These are phyloP conservation scores for Pogonomyrmex barbatus DNA, from an alignment of 1,140 invertebrate genomes.

Conservation along the genomic window DNA sequence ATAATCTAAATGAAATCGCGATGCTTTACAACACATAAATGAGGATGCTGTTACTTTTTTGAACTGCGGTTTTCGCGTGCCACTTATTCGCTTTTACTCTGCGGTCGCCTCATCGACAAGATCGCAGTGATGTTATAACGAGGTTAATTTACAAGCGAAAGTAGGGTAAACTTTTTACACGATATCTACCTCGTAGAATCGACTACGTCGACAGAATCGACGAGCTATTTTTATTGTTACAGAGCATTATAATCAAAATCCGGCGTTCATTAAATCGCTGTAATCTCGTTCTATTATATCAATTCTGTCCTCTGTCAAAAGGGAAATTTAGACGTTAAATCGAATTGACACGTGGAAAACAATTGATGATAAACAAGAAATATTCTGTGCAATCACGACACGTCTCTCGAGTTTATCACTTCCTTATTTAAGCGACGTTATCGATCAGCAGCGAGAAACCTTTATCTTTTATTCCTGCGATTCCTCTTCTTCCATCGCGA, in stretches of 20 bases:
- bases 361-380: not conserved
- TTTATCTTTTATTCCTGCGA: not conserved
- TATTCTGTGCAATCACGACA: not conserved
- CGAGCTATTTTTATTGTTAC: constrained; percentile 51
- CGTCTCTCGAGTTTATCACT: not conserved
- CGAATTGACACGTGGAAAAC: not conserved
- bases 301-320: too few species aligned
- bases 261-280: not conserved
- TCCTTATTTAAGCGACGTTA: not conserved
- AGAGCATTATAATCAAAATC: constrained; percentile 25
- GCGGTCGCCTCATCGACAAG: constrained; percentile 2
- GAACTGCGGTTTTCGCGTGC: not conserved
- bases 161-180: constrained; percentile 59
- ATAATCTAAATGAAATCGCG: constrained; percentile 40
- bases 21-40: constrained; percentile 19
- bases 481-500: not conserved
- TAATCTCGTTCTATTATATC: not conserved
- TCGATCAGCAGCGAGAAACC: not conserved
- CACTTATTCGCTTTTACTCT: constrained; percentile 29
- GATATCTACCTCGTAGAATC: constrained; percentile 12
- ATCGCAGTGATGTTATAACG: constrained; percentile 37
- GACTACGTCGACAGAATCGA: too few species aligned
- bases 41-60: constrained; percentile 40
- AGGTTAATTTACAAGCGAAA: constrained; percentile 59
- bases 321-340: not conserved